phyloP scores from a whole-genome alignment of 1,140 invertebrate genomes.

The Aphelinus atriplicis region DNA sequence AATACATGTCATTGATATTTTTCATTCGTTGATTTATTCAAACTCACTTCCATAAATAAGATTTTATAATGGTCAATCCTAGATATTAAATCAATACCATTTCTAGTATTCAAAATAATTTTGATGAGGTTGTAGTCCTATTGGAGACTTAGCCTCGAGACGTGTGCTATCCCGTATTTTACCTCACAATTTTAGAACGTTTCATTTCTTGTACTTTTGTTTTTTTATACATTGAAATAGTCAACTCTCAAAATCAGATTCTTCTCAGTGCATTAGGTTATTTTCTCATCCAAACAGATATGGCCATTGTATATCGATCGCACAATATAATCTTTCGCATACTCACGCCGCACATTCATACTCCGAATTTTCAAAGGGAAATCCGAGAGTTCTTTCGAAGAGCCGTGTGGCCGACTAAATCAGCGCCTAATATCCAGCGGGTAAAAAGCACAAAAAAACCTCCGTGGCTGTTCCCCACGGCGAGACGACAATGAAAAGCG shows the following conservation, averaged over 20 bases:
- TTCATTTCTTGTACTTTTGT: too few relatives aligned
- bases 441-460: neutral
- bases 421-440: constrained; percentile 16
- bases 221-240: neutral
- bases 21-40: too few relatives aligned
- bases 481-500: constrained; percentile 16
- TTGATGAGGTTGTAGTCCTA: too few relatives aligned
- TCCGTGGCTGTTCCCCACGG: constrained; percentile 15
- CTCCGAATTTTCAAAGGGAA: constrained; percentile 1
- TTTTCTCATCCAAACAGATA: neutral
- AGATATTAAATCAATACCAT: too few relatives aligned
- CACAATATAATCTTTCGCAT: constrained; percentile 1
- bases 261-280: neutral
- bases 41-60: too few relatives aligned
- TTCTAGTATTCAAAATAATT: too few relatives aligned
- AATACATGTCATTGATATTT: too few relatives aligned
- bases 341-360: neutral
- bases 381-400: constrained; percentile 7
- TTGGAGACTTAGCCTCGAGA: too few relatives aligned
- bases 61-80: too few relatives aligned
- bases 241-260: neutral
- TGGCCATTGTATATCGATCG: neutral
- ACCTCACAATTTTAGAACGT: too few relatives aligned
- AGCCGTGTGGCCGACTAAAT: constrained; percentile 14
- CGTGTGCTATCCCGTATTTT: too few relatives aligned